phyloP scores from a whole-genome alignment of 2,113 vertebrate species.

The Promerops cafer region DNA sequence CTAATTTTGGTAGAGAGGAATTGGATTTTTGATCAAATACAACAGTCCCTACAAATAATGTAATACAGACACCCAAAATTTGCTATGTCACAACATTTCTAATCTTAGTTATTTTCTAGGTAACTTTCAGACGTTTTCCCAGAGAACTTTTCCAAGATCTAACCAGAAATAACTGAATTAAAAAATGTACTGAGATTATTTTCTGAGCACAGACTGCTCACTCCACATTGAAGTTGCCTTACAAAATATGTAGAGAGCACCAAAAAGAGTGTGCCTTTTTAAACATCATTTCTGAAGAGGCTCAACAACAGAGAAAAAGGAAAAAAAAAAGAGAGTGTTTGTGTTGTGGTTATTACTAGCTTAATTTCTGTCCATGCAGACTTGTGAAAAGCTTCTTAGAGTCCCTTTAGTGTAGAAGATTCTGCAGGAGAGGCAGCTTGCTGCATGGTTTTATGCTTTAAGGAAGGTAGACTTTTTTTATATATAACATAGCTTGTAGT shows the following conservation, averaged over 20 bases:
- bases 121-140: background rate
- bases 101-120: background rate
- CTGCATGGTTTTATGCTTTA: background rate
- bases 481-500: background rate
- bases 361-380: background rate
- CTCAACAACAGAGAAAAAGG: background rate
- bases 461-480: background rate
- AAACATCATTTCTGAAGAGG: background rate
- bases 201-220: background rate
- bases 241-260: background rate
- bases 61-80: background rate
- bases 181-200: background rate
- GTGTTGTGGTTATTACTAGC: background rate
- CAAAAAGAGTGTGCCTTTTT: background rate
- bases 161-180: background rate
- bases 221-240: background rate
- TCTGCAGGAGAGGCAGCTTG: background rate
- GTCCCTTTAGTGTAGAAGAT: background rate
- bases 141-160: background rate
- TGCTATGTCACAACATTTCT: background rate
- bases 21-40: background rate
- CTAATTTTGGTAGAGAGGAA: background rate
- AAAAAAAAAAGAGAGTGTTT: fast-evolving
- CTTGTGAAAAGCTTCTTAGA: background rate
- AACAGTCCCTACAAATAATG: background rate